Evolutionary conservation across 2,888 invertebrate genomes (phyloP).

Genomic region (Altica lythri): DNA sequence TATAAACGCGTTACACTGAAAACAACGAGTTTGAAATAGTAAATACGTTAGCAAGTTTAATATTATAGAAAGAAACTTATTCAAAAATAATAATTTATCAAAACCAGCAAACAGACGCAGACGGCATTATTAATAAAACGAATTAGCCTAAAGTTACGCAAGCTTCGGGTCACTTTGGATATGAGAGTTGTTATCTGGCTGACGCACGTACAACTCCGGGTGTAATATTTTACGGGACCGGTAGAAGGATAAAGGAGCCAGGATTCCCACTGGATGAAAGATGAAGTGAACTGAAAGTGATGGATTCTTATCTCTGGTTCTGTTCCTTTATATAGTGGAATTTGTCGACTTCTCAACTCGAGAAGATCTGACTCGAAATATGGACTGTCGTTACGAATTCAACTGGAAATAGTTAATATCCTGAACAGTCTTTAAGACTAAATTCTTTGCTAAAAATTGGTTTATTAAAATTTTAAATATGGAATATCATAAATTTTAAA

Average conservation of each 20-base stretch:
- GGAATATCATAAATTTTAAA: too few species aligned
- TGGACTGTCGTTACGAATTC: slow-evolving; percentile 20
- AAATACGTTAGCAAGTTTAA: too few species aligned
- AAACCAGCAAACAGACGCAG: neutral
- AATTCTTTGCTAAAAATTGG: too few species aligned
- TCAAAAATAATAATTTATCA: too few species aligned
- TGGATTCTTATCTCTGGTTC: slow-evolving; percentile 41
- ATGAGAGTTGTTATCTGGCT: slow-evolving; percentile 33
- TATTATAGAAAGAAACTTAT: too few species aligned
- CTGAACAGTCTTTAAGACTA: too few species aligned
- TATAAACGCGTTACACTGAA: too few species aligned
- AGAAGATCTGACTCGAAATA: slow-evolving; percentile 14
- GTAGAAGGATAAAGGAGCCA: slow-evolving; percentile 20
- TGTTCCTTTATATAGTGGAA: slow-evolving; percentile 39
- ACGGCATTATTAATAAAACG: neutral
- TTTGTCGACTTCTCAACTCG: slow-evolving; percentile 40
- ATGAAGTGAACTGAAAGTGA: slow-evolving; percentile 43
- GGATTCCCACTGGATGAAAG: slow-evolving; percentile 38
- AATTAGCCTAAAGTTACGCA: slow-evolving; percentile 13
- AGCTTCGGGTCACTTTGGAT: slow-evolving; percentile 30
- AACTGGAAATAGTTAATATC: slow-evolving; percentile 9
- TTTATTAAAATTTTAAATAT: too few species aligned
- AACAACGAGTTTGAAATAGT: too few species aligned
- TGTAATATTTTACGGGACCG: slow-evolving; percentile 35
- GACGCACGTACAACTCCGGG: slow-evolving; percentile 29